phyloP scores from a whole-genome alignment of 2,797 vertebrate species.

The Macroramphosus scolopax region DNA sequence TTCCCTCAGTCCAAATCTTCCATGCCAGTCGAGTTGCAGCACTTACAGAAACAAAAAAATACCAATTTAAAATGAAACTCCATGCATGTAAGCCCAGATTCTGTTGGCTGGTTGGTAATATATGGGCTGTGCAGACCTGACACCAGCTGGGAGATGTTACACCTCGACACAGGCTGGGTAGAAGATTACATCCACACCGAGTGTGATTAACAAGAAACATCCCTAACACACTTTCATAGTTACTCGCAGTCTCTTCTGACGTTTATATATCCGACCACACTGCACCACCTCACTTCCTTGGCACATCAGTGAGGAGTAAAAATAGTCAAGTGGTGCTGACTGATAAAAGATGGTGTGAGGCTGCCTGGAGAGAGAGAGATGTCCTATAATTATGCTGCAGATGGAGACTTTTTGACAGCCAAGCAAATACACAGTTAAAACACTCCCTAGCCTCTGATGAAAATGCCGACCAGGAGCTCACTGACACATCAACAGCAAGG shows the following conservation, averaged over 20 bases:
- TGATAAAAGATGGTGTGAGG: slow-evolving; percentile 54
- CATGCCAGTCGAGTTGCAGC: no score
- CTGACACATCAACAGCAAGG: slow-evolving; percentile 18
- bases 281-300: slow-evolving; percentile 19
- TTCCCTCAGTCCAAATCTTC: neutral
- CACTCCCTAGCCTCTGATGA: slow-evolving; percentile 26
- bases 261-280: slow-evolving; percentile 25
- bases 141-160: slow-evolving; percentile 10
- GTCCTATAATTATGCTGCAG: slow-evolving; percentile 51
- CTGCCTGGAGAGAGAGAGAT: slow-evolving; percentile 39
- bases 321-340: slow-evolving; percentile 56
- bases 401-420: slow-evolving; percentile 53
- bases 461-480: slow-evolving; percentile 29
- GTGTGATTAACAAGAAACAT: slow-evolving; percentile 14
- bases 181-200: slow-evolving; percentile 7
- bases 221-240: neutral
- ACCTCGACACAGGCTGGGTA: no score
- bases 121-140: slow-evolving; percentile 3
- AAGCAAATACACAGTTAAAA: slow-evolving; percentile 55
- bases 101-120: neutral
- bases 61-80: neutral
- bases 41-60: no score
- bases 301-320: slow-evolving; percentile 45
- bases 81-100: neutral
- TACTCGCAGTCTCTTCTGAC: slow-evolving; percentile 11